Evolutionary conservation across 1,140 invertebrate genomes (phyloP), one percentile per base, ranked within the genome.

Genomic region (Asobara japonica): DNA sequence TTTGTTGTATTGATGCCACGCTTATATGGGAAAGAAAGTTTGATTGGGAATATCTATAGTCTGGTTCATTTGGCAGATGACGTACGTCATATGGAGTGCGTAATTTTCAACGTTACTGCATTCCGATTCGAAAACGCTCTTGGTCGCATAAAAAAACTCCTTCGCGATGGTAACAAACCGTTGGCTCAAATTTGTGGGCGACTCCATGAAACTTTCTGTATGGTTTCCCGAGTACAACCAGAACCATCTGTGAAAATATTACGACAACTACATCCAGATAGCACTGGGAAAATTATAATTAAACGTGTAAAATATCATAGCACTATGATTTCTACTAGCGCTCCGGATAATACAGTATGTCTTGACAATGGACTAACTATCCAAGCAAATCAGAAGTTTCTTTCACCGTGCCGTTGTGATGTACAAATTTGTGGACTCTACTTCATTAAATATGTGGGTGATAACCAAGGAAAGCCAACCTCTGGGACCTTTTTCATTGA

Each of bases 151-250:
- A 64, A 45, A 29, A 45, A 61, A 36, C n/a, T 64, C 1, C n/a
- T 73, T n/a, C 48, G 56, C 3, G 64, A n/a, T 29, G 65, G 45
- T 11, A 66, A 73, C 45, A 64, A 30, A 18, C 65, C 61, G 4
- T 13, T 73, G n/a, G 4, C 56, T 16, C 72, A 73, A 69, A 11
- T 69, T 41, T 68, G 66, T 64, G 20, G 66, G 41, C 65, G 36
- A n/a, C 18, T 67, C 8, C 38, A 67, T 41, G 65, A 67, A 25
- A 41, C 20, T 25, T 20, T 45, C 25, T 68, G 27, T 13, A 29
- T 68, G 20, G 22, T 51, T 31, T 0, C 2, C 25, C 18, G 13
- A 41, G 4, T 1, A 41, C 10, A 13, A n/a, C 22, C 25, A 27
- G 20, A 29, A 29, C 56, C 56, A 29, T 29, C 4, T 13, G 10